Evolutionary conservation across 2,113 vertebrate species (phyloP), one percentile per base, ranked within the genome.

Genomic region (Galeopterus variegatus): DNA sequence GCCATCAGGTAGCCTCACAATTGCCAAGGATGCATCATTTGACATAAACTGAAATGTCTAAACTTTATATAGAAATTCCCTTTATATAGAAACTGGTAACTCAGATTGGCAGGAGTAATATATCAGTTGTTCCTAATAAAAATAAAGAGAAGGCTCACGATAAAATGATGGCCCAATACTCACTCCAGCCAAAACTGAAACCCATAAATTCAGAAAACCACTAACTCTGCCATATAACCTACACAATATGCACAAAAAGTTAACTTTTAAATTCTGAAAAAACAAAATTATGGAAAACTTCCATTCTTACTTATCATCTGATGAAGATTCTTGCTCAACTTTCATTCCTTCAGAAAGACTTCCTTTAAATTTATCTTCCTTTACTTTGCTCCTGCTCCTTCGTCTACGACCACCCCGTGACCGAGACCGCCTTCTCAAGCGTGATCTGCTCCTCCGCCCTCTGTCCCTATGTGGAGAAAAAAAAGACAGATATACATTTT

Each of bases 261-360:
- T 72, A 85, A 58, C 33, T 82, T 79, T 64, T 88, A 52, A 86
- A 75, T 50, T 58, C 33, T 31, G 23, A 33, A 96, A 91, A 70
- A 92, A 76, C 8, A 18, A 64, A 87, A 56, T 45, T 26, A 41
- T 2, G 6, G 41, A 2, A 87, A 23, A 96, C 93, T 73, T 93
- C 0, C 24, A 97, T 73, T 79, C 99, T 99, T 99, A 99, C 99
- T 99, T 99, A 98, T 99, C 99, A 96, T 99, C 99, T 72, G 98
- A 99, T 7, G 99, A 99, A 81, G 99, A 99, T 56, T 99, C 99
- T 94, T 99, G 99, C 96, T 99, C 99, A 2, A 97, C 99, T 97
- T 99, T 99, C 99, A 99, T 99, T 88, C 99, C 99, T 98, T 99
- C 99, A 24, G 99, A 99, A 70, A 99, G 99, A 93, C 99, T 99